Percentiles rank a stretch among this genome's conserved stretches.
These are phyloP conservation scores for Neodiprion virginianus DNA, from an alignment of 1,140 invertebrate species.

Conservation along the genomic window DNA sequence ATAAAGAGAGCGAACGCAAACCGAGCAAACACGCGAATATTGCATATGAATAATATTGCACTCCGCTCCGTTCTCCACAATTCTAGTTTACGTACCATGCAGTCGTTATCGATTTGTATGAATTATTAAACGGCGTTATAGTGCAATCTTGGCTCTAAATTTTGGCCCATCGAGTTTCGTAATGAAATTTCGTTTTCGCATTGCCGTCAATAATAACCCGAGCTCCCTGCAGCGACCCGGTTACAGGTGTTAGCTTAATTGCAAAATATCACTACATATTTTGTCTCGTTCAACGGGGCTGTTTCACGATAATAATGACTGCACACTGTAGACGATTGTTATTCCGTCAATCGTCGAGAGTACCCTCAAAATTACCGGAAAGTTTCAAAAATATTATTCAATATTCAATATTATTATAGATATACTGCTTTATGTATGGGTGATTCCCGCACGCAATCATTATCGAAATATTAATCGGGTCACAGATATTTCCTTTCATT, in stretches of 20 bases:
- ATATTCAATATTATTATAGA: too few relatives aligned
- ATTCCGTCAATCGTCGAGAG: background rate
- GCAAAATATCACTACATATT: slow-evolving; percentile 26
- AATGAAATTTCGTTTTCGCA: background rate
- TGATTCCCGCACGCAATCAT: too few relatives aligned
- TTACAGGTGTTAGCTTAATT: slow-evolving; percentile 44
- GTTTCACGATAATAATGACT: background rate
- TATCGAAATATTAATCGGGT: too few relatives aligned
- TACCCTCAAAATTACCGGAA: too few relatives aligned
- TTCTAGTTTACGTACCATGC: too few relatives aligned
- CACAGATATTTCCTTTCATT: too few relatives aligned
- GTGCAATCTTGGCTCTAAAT: background rate
- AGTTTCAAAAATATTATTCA: too few relatives aligned
- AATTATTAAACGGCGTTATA: background rate
- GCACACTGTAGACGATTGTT: background rate
- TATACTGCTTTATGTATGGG: too few relatives aligned
- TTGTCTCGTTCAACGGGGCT: background rate
- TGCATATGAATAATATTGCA: too few relatives aligned
- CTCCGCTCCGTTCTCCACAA: too few relatives aligned
- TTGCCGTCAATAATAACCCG: background rate
- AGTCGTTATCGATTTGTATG: background rate
- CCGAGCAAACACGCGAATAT: too few relatives aligned
- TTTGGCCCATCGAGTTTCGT: background rate
- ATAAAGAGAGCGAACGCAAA: too few relatives aligned
- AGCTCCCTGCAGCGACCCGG: slow-evolving; percentile 23